These are phyloP conservation scores for Orientallactaga bullata DNA, from an alignment of 2,113 vertebrate species.

Conservation along the genomic window DNA sequence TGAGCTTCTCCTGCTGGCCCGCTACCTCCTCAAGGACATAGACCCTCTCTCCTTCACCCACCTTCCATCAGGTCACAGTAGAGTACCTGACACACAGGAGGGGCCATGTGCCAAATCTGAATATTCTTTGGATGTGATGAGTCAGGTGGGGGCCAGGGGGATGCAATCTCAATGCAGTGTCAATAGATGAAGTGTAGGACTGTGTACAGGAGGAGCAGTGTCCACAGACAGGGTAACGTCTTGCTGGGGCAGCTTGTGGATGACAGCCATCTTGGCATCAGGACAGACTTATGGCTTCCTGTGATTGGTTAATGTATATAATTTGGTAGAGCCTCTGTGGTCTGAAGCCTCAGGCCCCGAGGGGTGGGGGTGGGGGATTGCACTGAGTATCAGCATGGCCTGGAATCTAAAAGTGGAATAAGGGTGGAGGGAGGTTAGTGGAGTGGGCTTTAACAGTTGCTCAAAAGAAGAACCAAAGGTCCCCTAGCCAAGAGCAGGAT, in stretches of 20 bases:
- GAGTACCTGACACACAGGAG: background rate
- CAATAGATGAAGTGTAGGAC: background rate
- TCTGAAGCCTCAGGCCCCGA: background rate
- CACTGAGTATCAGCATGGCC: background rate
- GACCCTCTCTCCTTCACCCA: background rate
- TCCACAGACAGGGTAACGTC: no score
- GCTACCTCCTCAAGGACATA: background rate
- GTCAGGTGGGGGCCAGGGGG: no score
- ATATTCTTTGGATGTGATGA: background rate
- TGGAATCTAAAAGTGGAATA: background rate
- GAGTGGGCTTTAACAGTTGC: background rate
- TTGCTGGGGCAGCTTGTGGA: no score
- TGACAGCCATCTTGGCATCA: no score
- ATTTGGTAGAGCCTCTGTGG: background rate
- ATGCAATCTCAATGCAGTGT: background rate
- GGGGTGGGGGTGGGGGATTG: no score
- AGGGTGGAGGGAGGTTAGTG: background rate
- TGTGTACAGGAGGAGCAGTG: no score
- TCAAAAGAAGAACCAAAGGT: background rate
- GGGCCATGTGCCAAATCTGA: background rate
- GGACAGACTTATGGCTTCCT: background rate
- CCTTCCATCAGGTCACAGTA: background rate
- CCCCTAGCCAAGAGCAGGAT: background rate
- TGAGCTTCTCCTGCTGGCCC: background rate
- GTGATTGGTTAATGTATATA: background rate